These are phyloP conservation scores for Amiota minor DNA, from an alignment of 2,888 invertebrate species.

Conservation along the genomic window DNA sequence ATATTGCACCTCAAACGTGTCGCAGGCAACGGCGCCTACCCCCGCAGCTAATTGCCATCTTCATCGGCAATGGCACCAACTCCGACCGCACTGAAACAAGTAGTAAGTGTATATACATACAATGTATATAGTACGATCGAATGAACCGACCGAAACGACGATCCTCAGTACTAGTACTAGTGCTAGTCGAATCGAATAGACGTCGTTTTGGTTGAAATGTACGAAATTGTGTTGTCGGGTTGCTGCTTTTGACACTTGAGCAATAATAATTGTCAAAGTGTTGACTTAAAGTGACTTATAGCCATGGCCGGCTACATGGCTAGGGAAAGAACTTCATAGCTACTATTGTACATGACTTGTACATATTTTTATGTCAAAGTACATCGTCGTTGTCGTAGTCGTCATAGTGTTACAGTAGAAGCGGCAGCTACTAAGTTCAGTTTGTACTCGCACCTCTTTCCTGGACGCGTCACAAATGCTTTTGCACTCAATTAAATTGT, in stretches of 20 bases:
- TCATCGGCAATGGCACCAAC: not conserved
- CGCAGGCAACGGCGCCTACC: not conserved
- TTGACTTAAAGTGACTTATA: constrained; percentile 61
- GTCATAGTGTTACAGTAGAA: not conserved
- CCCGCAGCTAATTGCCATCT: no score
- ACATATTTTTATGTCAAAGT: constrained; percentile 22
- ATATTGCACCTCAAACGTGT: constrained; percentile 61
- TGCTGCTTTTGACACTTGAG: constrained; percentile 56
- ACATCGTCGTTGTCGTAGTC: constrained; percentile 36
- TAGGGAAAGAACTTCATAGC: not conserved
- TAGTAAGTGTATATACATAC: not conserved
- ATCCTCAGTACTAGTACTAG: constrained; percentile 11
- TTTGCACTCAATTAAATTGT: constrained; percentile 58
- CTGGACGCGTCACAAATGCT: not conserved
- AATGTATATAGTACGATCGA: no score
- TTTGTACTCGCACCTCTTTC: constrained; percentile 30
- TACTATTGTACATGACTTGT: constrained; percentile 8
- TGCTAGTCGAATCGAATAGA: constrained; percentile 25
- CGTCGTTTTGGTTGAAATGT: constrained; percentile 25
- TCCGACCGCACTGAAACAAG: not conserved
- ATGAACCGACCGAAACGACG: constrained; percentile 42
- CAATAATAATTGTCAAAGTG: constrained; percentile 67
- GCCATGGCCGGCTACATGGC: not conserved
- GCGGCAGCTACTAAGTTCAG: not conserved
- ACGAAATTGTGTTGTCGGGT: constrained; percentile 38